phyloP scores from a whole-genome alignment of 92 coral and sea anemone species.

The Phymanthus crucifer region DNA sequence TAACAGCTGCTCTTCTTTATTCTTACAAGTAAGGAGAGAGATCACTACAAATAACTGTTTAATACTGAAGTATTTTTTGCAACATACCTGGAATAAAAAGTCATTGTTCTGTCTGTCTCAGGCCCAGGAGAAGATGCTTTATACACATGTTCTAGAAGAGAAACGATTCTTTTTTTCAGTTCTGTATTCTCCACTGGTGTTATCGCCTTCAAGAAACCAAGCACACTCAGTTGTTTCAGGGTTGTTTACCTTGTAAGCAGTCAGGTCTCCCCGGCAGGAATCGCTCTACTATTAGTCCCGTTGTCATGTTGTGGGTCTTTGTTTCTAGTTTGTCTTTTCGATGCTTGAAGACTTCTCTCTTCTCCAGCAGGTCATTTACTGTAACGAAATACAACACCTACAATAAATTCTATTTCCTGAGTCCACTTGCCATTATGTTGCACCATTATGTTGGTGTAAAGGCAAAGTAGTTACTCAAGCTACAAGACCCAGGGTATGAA shows the following conservation, averaged over 20 bases:
- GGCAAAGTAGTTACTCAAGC: too few species aligned
- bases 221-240: neutral
- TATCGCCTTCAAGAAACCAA: too few species aligned
- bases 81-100: slow-evolving; percentile 84
- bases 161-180: neutral
- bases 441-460: too few species aligned
- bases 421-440: too few species aligned
- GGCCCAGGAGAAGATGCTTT: slow-evolving; percentile 91
- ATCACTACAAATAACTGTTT: too few species aligned
- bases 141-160: slow-evolving; percentile 72
- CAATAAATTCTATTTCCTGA: neutral
- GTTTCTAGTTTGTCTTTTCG: slow-evolving; percentile 87
- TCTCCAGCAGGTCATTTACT: slow-evolving; percentile 89
- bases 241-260: slow-evolving; percentile 80
- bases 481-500: too few species aligned
- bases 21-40: too few species aligned
- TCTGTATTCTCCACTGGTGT: neutral
- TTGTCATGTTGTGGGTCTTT: slow-evolving; percentile 74
- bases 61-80: neutral
- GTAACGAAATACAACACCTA: neutral
- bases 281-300: slow-evolving; percentile 69
- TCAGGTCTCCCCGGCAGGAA: slow-evolving; percentile 86
- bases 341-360: slow-evolving; percentile 83
- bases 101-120: slow-evolving; percentile 94
- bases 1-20: too few species aligned